These are phyloP conservation scores for Heliconius cydno DNA, from an alignment of 2,888 invertebrate species.

Conservation along the genomic window DNA sequence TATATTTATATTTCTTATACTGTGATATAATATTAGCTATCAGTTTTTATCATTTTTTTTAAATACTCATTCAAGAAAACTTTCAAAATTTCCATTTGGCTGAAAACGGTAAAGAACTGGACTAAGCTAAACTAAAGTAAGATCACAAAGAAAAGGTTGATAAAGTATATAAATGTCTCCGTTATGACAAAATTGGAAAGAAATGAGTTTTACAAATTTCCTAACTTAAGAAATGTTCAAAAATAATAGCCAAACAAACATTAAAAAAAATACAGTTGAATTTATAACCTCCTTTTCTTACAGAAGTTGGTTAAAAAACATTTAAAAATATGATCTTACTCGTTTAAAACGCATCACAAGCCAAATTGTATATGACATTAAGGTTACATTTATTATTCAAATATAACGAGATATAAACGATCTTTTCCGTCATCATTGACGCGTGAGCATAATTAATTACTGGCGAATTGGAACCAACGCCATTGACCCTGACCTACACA, in stretches of 20 bases:
- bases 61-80: neutral
- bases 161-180: neutral
- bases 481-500: too few relatives aligned
- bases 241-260: neutral
- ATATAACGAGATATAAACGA: neutral
- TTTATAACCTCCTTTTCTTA: too few relatives aligned
- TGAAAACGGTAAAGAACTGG: neutral
- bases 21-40: neutral
- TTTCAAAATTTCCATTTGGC: neutral
- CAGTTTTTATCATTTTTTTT: neutral
- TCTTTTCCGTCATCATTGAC: neutral
- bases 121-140: neutral
- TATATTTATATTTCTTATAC: slow-evolving; percentile 8
- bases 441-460: neutral
- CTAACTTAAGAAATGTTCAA: neutral
- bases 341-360: neutral
- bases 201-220: neutral
- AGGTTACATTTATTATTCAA: neutral
- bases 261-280: neutral
- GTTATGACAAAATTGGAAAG: neutral
- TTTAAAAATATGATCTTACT: too few relatives aligned
- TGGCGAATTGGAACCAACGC: neutral
- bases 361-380: neutral
- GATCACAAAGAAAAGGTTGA: neutral
- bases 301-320: too few relatives aligned